Conservation (phyloP, 2,113 vertebrate species). For the Anas platyrhynchos region DNA sequence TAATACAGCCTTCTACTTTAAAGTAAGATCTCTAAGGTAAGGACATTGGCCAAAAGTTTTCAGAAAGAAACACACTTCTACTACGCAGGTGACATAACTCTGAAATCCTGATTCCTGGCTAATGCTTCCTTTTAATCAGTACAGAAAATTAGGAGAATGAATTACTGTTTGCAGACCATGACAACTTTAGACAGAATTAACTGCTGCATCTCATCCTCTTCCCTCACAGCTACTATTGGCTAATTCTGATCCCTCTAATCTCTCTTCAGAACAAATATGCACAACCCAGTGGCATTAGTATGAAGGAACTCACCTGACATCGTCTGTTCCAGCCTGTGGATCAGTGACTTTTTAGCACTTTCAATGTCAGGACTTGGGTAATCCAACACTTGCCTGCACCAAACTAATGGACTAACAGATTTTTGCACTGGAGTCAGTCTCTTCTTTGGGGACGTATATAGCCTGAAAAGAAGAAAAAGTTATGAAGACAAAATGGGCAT, state of each 20-base stretch:
- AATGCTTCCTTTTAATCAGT: not conserved
- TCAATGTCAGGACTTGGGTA: conserved; percentile 96
- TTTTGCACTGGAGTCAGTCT: conserved; percentile 89
- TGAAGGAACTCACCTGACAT: conserved; percentile 88
- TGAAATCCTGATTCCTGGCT: not conserved
- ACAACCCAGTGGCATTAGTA: not conserved
- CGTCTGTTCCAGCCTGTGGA: conserved; percentile 95
- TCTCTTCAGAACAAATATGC: not conserved
- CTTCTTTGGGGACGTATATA: conserved; percentile 92
- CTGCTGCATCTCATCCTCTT: not conserved
- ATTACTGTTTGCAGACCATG: not conserved
- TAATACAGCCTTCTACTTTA: not conserved
- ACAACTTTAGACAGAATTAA: not conserved
- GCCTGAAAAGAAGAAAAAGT: conserved; percentile 76
- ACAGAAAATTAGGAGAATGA: not conserved
- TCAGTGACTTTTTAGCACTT: conserved; percentile 95
- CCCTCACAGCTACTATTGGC: not conserved
- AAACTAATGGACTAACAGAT: conserved; percentile 90
- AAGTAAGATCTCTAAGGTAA: not conserved
- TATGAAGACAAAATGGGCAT: not conserved
- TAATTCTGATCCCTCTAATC: not conserved
- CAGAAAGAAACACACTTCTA: not conserved
- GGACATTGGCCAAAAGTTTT: not conserved
- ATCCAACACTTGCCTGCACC: conserved; percentile 96
- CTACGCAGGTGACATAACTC: not conserved